These are phyloP conservation scores for Galeopsomyia nigrocyanea DNA, from an alignment of 2,888 invertebrate species.

Conservation along the genomic window DNA sequence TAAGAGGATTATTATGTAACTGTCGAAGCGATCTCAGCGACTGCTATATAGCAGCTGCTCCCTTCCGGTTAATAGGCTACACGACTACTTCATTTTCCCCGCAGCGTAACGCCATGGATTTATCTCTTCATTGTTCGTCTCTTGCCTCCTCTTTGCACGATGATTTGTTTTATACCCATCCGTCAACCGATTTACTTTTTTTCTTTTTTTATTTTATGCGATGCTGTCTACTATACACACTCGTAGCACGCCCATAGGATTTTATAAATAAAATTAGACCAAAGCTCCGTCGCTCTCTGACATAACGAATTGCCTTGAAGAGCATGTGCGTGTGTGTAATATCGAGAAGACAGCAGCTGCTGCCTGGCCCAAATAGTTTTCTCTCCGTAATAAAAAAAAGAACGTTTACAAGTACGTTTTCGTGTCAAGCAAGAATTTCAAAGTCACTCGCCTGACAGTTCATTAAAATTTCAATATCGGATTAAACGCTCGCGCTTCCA, in stretches of 20 bases:
- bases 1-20: slow-evolving; percentile 55
- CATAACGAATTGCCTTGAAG: background rate
- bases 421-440: no score
- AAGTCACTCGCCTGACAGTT: background rate
- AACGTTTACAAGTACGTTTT: no score
- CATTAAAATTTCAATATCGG: background rate
- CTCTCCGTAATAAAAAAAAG: no score
- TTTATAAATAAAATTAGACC: no score
- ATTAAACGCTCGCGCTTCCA: background rate
- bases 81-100: slow-evolving; percentile 50
- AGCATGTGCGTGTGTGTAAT: background rate
- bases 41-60: slow-evolving; percentile 36
- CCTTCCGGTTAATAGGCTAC: slow-evolving; percentile 48
- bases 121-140: slow-evolving; percentile 3
- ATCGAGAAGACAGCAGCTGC: no score
- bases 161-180: slow-evolving; percentile 32
- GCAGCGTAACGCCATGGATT: no score
- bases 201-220: background rate
- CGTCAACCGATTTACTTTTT: background rate
- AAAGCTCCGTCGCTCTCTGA: no score
- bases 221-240: background rate
- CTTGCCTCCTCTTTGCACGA: background rate
- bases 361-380: no score
- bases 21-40: slow-evolving; percentile 49
- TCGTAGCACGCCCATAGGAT: no score